Evolutionary conservation across 2,888 invertebrate genomes (phyloP), one percentile per base, ranked within the genome.

Genomic region (Sinohyriopsis cumingii): DNA sequence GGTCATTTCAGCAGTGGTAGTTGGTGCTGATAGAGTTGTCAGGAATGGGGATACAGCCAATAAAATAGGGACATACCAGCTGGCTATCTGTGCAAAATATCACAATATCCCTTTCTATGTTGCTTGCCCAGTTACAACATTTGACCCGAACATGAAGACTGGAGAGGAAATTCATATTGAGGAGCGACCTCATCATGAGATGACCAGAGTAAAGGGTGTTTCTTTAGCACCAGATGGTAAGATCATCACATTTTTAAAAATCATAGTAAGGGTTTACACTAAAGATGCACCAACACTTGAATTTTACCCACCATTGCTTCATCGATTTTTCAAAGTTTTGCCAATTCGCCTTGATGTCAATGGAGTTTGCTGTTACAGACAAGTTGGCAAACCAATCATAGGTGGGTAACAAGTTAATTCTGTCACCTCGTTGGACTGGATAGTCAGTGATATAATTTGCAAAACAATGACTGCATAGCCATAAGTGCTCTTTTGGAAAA

Each of bases 41-140:
- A 94, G 94, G 3, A 99, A 99, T 90, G 99, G 99, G 0, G 99
- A 99, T 90, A 98, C 98, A 0, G 99, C 99, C 0, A 99, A 99
- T 90, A 99, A 99, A 93, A 98, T 99, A 87, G 99, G 98, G 84
- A 91, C 91, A 6, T 91, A 90, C 81, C 89, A 90, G 92, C 94
- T 99, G 87, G 97, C 98, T 0, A 95, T 99, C 64, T 92, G 95
- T 62, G 97, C 98, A 0, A 95, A 95, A 86, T 92, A 96, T 90
- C 98, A 99, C 88, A 93, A 93, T 55, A 95, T 99, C 73, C 97
- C 98, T 68, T 99, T 99, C 90, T 99, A 96, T 90, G 94, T 99
- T 28, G 98, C 97, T 3, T 97, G 98, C 6, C 98, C 99, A 0
- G 92, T 94, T 63, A 96, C 97, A 33, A 89, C 98, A 0, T 95